Evolutionary conservation across 2,888 invertebrate genomes (phyloP).

Genomic region (Drosophila ustulata): DNA sequence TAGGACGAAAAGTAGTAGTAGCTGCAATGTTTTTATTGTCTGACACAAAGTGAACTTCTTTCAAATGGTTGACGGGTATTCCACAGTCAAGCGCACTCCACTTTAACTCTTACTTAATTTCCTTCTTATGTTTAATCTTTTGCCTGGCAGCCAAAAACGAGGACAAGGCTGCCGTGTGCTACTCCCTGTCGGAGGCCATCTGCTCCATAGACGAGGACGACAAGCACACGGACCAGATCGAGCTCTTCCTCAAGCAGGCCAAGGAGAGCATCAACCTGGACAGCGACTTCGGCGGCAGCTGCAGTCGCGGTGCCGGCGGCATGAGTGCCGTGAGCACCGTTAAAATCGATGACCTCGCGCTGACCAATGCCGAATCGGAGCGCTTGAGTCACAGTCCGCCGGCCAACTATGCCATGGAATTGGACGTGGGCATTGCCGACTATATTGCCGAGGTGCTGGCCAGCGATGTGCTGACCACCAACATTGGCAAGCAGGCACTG

Average conservation of each 20-base stretch:
- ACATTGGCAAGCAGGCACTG: slow-evolving; percentile 87
- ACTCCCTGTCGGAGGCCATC: slow-evolving; percentile 91
- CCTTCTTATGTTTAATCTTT: not conserved
- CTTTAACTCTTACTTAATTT: not conserved
- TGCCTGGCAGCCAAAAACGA: slow-evolving; percentile 56
- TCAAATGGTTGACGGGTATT: not conserved
- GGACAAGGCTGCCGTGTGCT: slow-evolving; percentile 87
- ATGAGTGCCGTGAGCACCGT: slow-evolving; percentile 83
- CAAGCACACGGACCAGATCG: slow-evolving; percentile 91
- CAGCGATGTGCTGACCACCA: slow-evolving; percentile 88
- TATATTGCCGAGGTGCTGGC: slow-evolving; percentile 87
- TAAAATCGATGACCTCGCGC: slow-evolving; percentile 81
- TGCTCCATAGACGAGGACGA: slow-evolving; percentile 93
- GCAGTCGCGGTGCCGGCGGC: slow-evolving; percentile 64
- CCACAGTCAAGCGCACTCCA: not conserved
- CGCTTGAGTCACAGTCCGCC: slow-evolving; percentile 82
- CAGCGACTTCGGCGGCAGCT: slow-evolving; percentile 58
- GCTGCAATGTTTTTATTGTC: too few species aligned
- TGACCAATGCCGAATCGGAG: slow-evolving; percentile 75
- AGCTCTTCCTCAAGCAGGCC: slow-evolving; percentile 87
- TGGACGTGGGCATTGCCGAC: slow-evolving; percentile 85
- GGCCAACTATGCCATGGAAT: slow-evolving; percentile 82
- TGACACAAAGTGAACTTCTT: too few species aligned
- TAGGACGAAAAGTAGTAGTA: too few species aligned
- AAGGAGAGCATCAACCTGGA: slow-evolving; percentile 86